phyloP scores from a whole-genome alignment of 1,140 invertebrate genomes.

The Teleogryllus occipitalis region DNA sequence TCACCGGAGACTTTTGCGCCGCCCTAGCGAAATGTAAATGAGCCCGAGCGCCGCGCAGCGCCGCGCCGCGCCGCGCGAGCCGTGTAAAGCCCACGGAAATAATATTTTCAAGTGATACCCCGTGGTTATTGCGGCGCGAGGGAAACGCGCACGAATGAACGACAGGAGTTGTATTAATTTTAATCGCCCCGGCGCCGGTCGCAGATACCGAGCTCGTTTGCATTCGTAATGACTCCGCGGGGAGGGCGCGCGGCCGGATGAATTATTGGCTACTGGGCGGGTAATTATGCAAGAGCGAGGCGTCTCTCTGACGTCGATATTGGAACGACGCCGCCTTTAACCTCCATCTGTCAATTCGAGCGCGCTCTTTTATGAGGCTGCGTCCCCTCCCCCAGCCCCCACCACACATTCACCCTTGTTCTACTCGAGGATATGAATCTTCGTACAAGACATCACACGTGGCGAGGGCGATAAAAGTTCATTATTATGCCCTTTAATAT shows the following conservation, averaged over 20 bases:
- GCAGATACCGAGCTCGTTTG: background rate
- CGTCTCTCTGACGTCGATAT: background rate
- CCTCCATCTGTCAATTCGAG: too few relatives aligned
- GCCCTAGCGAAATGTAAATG: background rate
- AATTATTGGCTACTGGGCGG: background rate
- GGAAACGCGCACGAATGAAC: background rate
- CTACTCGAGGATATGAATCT: too few relatives aligned
- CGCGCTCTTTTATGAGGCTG: too few relatives aligned
- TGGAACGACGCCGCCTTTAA: too few relatives aligned
- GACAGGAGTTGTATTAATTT: background rate
- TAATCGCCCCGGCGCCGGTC: background rate
- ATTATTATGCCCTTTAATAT: too few relatives aligned
- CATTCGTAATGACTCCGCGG: background rate
- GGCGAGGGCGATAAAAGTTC: too few relatives aligned
- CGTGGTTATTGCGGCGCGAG: background rate
- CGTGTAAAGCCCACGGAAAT: background rate
- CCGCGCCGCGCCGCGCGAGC: too few relatives aligned
- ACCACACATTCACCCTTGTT: too few relatives aligned
- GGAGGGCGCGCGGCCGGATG: background rate
- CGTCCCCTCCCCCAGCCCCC: too few relatives aligned
- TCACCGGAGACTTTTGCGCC: too few relatives aligned
- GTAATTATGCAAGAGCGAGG: background rate
- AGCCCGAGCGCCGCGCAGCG: background rate
- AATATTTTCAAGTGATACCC: background rate
- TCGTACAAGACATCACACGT: too few relatives aligned